Conservation (phyloP, 2,888 invertebrate genomes). For the Meandrusa payeni region DNA sequence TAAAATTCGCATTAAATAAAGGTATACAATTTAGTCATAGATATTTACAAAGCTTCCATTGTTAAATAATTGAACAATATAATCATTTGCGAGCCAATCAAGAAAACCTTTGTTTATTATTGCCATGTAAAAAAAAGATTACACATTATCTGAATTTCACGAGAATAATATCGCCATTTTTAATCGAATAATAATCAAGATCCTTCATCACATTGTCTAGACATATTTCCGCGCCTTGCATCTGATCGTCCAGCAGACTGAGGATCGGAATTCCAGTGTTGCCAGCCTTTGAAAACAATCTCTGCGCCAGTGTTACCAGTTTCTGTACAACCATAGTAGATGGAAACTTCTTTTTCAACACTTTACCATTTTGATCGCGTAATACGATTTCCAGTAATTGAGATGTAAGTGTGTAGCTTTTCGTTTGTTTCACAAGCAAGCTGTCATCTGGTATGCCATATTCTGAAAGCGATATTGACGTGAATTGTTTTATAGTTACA, state of each 20-base stretch:
- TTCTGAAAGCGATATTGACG: constrained; percentile 74
- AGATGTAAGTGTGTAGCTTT: constrained; percentile 83
- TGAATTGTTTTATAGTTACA: too few relatives aligned
- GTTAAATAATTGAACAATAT: constrained; percentile 34
- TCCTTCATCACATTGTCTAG: constrained; percentile 92
- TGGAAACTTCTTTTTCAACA: constrained; percentile 86
- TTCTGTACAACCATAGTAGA: constrained; percentile 91
- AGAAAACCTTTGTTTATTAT: constrained; percentile 31
- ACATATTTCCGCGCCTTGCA: constrained; percentile 84
- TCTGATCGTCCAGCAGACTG: constrained; percentile 77
- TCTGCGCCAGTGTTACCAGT: constrained; percentile 88
- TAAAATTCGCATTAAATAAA: constrained; percentile 63
- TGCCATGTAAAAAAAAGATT: constrained; percentile 32
- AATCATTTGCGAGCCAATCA: constrained; percentile 40
- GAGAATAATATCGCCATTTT: constrained; percentile 90
- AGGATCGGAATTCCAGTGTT: constrained; percentile 61
- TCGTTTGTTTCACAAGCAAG: constrained; percentile 77
- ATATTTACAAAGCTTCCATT: constrained; percentile 63
- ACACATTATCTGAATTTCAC: constrained; percentile 81
- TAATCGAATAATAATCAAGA: constrained; percentile 90
- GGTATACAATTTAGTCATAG: constrained; percentile 61
- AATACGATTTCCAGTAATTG: constrained; percentile 83
- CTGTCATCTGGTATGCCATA: constrained; percentile 91
- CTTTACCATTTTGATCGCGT: constrained; percentile 77
- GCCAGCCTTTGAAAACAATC: constrained; percentile 82